Conservation (phyloP, 2,113 vertebrate species). For the Cinclus cinclus region DNA sequence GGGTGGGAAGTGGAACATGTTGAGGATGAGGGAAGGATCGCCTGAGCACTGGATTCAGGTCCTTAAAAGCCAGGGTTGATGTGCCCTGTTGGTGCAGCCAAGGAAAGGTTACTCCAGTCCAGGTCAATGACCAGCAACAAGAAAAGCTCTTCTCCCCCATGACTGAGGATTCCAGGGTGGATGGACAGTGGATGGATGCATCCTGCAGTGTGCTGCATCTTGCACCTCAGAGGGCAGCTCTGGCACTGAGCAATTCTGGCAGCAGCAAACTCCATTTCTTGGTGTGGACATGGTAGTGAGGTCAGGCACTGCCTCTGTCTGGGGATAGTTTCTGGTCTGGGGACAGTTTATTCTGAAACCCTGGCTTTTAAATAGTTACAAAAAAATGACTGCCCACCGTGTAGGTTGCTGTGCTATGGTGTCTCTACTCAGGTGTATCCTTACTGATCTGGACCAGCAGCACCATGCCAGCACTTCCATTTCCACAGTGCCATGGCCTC, state of each 20-base stretch:
- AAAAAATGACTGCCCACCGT: neutral
- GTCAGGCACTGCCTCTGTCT: accelerated
- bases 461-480: accelerated
- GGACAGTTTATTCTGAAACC: neutral
- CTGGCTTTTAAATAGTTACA: neutral
- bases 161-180: neutral
- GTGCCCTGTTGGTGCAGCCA: neutral
- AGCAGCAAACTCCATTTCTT: neutral
- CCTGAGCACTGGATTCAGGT: neutral
- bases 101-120: neutral
- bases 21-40: neutral
- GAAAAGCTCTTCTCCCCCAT: neutral
- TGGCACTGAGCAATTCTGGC: neutral
- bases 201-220: accelerated
- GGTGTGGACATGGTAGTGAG: neutral
- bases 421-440: neutral
- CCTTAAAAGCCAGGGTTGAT: neutral
- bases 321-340: neutral
- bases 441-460: neutral
- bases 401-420: neutral
- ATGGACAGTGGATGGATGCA: neutral
- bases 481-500: neutral
- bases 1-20: accelerated
- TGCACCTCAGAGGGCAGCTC: neutral
- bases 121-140: neutral